Percentiles rank a stretch among this genome's conserved stretches.
These are phyloP conservation scores for Apoda limacodes DNA, from an alignment of 2,888 invertebrate species.

Conservation along the genomic window DNA sequence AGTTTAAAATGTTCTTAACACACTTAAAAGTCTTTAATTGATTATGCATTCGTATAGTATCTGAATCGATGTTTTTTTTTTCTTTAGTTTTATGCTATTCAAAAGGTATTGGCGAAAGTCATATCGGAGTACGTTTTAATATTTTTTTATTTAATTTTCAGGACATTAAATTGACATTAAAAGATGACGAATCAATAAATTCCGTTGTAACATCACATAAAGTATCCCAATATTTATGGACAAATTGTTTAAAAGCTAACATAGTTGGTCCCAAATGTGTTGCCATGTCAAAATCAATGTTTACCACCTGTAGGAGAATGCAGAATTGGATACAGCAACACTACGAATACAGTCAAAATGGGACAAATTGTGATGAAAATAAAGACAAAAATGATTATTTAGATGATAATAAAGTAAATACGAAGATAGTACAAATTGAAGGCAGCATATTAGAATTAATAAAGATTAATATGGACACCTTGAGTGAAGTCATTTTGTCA, in stretches of 20 bases:
- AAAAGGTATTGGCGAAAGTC: too few species aligned
- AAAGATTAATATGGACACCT: conserved; percentile 39
- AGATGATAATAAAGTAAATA: conserved; percentile 19
- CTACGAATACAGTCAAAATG: conserved; percentile 26
- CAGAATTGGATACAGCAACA: conserved; percentile 48
- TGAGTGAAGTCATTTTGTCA: conserved; percentile 50
- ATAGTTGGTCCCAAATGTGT: conserved; percentile 48
- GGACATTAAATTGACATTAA: conserved; percentile 22
- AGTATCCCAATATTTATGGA: conserved; percentile 42
- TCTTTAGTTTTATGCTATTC: too few species aligned
- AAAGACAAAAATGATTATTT: conserved; percentile 23
- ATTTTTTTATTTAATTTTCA: too few species aligned
- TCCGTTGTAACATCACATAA: conserved; percentile 31
- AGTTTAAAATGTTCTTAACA: too few species aligned
- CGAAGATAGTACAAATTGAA: conserved; percentile 30
- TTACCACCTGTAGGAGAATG: conserved; percentile 36
- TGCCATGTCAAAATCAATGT: conserved; percentile 42
- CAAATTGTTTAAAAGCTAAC: conserved; percentile 44
- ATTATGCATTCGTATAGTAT: too few species aligned
- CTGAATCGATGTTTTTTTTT: conserved; percentile 1
- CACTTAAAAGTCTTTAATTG: too few species aligned
- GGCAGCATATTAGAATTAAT: conserved; percentile 44
- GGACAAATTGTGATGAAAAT: conserved; percentile 23
- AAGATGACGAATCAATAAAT: conserved; percentile 26
- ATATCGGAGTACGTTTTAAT: too few species aligned